Evolutionary conservation across 2,797 vertebrate species (phyloP).

Genomic region (Myotis daubentonii): DNA sequence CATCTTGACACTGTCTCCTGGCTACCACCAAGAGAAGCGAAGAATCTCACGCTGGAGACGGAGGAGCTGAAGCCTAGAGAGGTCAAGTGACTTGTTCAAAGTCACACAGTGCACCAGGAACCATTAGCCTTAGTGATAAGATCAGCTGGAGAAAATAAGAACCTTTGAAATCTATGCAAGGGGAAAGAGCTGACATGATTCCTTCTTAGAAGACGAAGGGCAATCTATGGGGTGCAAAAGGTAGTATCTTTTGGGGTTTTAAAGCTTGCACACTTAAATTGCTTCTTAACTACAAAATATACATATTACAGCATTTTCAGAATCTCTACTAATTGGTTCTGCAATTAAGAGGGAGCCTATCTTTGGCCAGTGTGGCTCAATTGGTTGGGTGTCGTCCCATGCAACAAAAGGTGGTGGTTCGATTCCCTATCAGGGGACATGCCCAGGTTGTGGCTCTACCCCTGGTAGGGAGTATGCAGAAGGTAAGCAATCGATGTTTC

Average conservation of each 20-base stretch:
- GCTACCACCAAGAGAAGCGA: not conserved
- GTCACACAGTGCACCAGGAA: not conserved
- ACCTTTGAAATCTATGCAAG: not conserved
- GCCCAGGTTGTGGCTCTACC: no score
- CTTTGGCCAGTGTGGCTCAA: no score
- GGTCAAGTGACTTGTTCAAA: not conserved
- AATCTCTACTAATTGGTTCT: slow-evolving; percentile 42
- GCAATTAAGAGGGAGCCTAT: slow-evolving; percentile 44
- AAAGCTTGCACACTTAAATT: slow-evolving; percentile 21
- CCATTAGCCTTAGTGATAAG: not conserved
- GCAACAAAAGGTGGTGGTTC: no score
- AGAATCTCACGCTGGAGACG: not conserved
- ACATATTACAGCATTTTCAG: slow-evolving; percentile 45
- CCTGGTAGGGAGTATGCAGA: no score
- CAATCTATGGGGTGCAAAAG: not conserved
- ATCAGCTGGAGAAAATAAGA: not conserved
- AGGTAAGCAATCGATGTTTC: no score
- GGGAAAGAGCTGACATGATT: not conserved
- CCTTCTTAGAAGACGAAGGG: not conserved
- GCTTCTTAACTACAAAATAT: slow-evolving; percentile 39
- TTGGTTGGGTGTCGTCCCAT: no score
- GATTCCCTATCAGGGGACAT: no score
- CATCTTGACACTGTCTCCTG: not conserved
- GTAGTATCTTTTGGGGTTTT: not conserved
- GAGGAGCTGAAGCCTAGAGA: not conserved